Evolutionary conservation across 1,140 invertebrate genomes (phyloP).

Genomic region (Drosophila paulistorum): DNA sequence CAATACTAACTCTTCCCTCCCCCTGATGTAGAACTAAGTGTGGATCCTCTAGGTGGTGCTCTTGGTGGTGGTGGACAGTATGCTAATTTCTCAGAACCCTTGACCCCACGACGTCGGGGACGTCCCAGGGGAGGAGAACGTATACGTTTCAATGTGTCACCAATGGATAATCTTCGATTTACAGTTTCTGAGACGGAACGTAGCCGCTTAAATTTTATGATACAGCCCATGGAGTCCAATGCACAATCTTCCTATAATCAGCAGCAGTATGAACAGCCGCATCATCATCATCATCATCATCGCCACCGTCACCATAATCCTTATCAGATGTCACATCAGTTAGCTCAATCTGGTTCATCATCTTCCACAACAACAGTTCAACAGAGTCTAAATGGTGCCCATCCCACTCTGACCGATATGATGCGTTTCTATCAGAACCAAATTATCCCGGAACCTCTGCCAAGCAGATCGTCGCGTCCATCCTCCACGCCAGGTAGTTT

Average conservation of each 20-base stretch:
- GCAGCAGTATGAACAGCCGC: neutral
- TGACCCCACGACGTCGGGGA: neutral
- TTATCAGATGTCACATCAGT: neutral
- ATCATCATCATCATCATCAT: neutral
- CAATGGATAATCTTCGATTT: constrained; percentile 13
- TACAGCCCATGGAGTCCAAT: neutral
- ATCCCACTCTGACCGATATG: constrained; percentile 28
- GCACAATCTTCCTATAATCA: neutral
- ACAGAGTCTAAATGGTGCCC: neutral
- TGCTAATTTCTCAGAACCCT: neutral
- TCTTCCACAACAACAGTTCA: neutral
- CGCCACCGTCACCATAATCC: neutral
- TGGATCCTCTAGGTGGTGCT: constrained; percentile 1
- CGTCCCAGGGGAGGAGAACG: constrained; percentile 11
- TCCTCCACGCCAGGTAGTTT: neutral
- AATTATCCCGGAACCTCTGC: neutral
- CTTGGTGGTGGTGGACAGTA: neutral
- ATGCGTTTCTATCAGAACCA: constrained; percentile 41
- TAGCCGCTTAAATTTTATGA: constrained; percentile 12
- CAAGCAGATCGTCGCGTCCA: neutral
- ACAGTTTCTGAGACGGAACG: constrained; percentile 23
- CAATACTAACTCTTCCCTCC: neutral
- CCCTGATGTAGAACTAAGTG: neutral
- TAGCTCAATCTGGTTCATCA: neutral
- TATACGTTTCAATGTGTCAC: constrained; percentile 10